Base-by-base conservation (phyloP, 2,888 invertebrate genomes). In the Drosophila dives region DNA sequence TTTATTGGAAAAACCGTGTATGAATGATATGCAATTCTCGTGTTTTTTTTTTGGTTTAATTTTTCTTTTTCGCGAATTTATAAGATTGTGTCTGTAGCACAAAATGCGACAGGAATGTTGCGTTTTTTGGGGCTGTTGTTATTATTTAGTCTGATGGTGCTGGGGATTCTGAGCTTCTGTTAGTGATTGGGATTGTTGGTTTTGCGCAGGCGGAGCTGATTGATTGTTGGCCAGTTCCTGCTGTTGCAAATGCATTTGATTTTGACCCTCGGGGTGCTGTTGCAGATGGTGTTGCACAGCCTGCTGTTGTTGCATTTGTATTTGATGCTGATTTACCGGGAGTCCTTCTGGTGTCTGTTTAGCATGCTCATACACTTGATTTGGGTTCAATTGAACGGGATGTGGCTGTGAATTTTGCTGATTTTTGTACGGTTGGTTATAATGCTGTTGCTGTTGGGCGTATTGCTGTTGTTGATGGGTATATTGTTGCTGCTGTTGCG, bases 301-400 rank as follows among this genome's bases (percentile, higher is more conserved):
- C 48, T 76, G 75, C 15, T 56, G 81, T 56, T 73, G 70, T 26
- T 77, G 75, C 15, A 56, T 81, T 56, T 74, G 70, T 26, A 76
- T 40, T 12, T 53, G 80, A 15, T 83, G 81, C 26, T 80, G 80
- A 15, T 66, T 73, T 59, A 69, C 80, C 33, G 65, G 83, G 45
- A 86, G 90, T 49, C 87, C 91, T 53, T 86, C 80, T n/a, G 75
- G 75, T 7, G 73, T 62, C 34, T 81, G 83, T 17, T 77, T 80
- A n/a, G 76, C 87, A 56, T 89, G 78, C 53, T 92, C 88, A 68
- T 92, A 91, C 4, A 86, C 89, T 68, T 91, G 91, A 71, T 92
- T 91, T 1, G 78, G 81, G 72, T 91, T 77, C 34, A 91, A 61
- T 23, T 90, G 88, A 12, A 89, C 86, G 5, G 85, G 91, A 36